Evolutionary conservation across 1,140 invertebrate species (phyloP).

Genomic region (Copidosoma floridanum): DNA sequence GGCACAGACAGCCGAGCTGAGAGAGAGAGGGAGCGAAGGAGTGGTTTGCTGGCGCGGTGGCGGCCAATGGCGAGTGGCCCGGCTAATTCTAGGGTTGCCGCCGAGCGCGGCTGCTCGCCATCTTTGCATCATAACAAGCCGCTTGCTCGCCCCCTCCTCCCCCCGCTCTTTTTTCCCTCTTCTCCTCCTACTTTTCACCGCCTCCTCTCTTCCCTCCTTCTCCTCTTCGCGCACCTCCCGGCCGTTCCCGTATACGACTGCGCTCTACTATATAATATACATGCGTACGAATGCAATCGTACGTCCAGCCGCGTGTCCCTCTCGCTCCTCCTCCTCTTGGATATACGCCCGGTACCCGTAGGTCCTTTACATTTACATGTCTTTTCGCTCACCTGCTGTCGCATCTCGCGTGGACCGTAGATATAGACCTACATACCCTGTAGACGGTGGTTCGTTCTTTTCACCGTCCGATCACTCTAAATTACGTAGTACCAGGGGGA

Average conservation of each 20-base stretch:
- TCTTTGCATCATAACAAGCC: constrained; percentile 58
- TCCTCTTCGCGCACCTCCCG: no score
- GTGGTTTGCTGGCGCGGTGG: constrained; percentile 48
- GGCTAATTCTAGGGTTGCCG: constrained; percentile 58
- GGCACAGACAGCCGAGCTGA: no score
- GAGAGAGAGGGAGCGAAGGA: constrained; percentile 42
- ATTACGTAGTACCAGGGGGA: no score
- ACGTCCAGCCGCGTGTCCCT: constrained; percentile 9
- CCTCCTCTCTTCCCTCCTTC: not conserved
- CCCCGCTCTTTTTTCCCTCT: constrained; percentile 5
- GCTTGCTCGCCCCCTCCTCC: constrained; percentile 38
- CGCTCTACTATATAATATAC: no score
- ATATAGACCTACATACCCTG: no score
- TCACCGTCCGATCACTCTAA: no score
- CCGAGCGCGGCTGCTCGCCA: constrained; percentile 49
- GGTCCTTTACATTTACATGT: constrained; percentile 24
- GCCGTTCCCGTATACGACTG: no score
- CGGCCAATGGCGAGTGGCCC: constrained; percentile 58
- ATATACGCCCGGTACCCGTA: no score
- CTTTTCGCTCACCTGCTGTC: not conserved
- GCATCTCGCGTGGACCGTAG: no score
- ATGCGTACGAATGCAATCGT: not conserved
- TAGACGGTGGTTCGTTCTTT: no score
- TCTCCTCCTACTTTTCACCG: not conserved
- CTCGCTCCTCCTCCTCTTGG: constrained; percentile 18